phyloP scores from a whole-genome alignment of 2,113 vertebrate genomes.

The Stigmatopora nigra region DNA sequence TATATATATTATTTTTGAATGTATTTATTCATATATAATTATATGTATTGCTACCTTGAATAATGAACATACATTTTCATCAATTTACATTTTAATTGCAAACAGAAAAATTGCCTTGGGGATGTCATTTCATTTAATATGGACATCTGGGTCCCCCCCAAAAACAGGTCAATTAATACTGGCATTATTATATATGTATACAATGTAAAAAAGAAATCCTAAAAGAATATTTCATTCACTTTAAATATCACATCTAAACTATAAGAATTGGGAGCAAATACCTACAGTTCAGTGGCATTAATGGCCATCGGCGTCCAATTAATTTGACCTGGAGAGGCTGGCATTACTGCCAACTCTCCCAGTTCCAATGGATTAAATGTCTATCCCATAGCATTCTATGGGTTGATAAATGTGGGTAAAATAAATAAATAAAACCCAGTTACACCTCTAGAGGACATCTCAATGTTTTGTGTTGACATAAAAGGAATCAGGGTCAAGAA shows the following conservation, averaged over 20 bases:
- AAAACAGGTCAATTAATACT: not conserved
- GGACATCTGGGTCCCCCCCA: not conserved
- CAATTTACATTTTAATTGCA: not conserved
- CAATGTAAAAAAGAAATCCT: not conserved
- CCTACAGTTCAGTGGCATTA: too few relatives aligned
- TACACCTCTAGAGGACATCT: slow-evolving; percentile 34
- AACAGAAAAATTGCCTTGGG: not conserved
- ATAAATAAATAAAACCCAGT: slow-evolving; percentile 49
- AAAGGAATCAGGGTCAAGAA: slow-evolving; percentile 63
- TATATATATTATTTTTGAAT: not conserved
- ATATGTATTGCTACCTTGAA: not conserved
- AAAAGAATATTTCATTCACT: not conserved
- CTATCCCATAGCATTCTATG: not conserved
- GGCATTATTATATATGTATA: not conserved
- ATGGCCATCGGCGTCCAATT: too few relatives aligned
- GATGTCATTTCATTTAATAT: not conserved
- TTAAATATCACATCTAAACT: not conserved
- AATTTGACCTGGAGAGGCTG: too few relatives aligned
- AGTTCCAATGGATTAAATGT: too few relatives aligned
- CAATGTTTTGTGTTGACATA: slow-evolving; percentile 55
- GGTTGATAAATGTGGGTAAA: slow-evolving; percentile 19
- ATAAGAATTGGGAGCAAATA: too few relatives aligned
- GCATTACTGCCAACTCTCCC: too few relatives aligned
- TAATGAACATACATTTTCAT: not conserved
- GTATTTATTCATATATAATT: not conserved